phyloP scores from a whole-genome alignment of 2,113 vertebrate species.

The Candoia aspera region DNA sequence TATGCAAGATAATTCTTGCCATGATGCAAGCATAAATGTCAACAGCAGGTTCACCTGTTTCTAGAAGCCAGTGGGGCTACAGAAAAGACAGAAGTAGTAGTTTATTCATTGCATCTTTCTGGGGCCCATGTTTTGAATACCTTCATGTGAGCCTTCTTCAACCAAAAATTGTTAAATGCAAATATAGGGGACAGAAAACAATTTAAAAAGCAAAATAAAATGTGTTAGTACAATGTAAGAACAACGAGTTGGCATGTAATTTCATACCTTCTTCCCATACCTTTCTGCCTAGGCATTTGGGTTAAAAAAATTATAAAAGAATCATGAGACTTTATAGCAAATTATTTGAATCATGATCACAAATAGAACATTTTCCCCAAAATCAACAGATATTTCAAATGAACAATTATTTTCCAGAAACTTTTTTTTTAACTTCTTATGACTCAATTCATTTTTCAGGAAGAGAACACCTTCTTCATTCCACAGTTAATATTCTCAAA shows the following conservation, averaged over 20 bases:
- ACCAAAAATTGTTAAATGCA: not conserved
- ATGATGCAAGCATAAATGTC: too few relatives aligned
- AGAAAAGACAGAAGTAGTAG: too few relatives aligned
- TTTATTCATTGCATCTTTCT: too few relatives aligned
- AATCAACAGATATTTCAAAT: slow-evolving; percentile 48
- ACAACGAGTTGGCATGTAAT: not conserved
- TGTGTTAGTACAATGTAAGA: not conserved
- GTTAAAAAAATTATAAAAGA: not conserved
- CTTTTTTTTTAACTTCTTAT: slow-evolving; percentile 24
- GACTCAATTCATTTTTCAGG: not conserved
- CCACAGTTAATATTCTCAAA: slow-evolving; percentile 14
- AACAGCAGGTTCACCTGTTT: too few relatives aligned
- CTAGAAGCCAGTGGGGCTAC: too few relatives aligned
- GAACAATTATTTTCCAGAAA: not conserved
- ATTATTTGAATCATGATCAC: slow-evolving; percentile 24
- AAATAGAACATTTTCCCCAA: slow-evolving; percentile 46
- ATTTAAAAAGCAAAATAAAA: not conserved
- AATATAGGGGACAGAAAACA: not conserved
- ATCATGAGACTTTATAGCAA: not conserved
- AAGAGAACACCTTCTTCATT: not conserved
- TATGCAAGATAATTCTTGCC: too few relatives aligned
- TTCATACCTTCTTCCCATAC: not conserved
- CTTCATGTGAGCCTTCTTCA: too few relatives aligned
- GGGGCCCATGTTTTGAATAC: too few relatives aligned
- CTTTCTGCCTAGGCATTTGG: not conserved